Base-by-base conservation (phyloP, 2,888 invertebrate species). In the Ophion ventricosus region DNA sequence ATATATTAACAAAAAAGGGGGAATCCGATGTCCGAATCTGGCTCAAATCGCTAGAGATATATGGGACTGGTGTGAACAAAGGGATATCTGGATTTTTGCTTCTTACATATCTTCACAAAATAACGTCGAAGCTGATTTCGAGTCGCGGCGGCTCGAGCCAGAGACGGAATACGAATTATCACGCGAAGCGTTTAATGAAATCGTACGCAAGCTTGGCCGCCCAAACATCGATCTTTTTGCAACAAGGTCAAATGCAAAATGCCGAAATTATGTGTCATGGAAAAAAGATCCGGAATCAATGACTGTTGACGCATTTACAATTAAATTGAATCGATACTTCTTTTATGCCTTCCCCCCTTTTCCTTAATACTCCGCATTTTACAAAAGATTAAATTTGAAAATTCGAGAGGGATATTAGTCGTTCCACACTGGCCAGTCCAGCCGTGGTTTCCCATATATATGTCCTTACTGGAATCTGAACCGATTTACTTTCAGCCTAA, bases 31-130 rank as follows among this genome's bases (percentile, higher is more conserved):
- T 29, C 29, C 29, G 29, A 29, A 29, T 5, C 29, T 29, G 5
- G 3, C 29, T 4, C 3, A 29, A 49, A 61, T 74, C 10, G 25
- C 73, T 1, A 74, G 63, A 25, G 23, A 74, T 1, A 63, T 74
- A 20, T 74, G 73, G 61, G 10, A 74, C 17, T 74, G 73, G 73
- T 74, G 73, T 11, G 73, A 74, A 20, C 10, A 26, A 0, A 23
- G n/a, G 7, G 7, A n/a, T n/a, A n/a, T n/a, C n/a, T n/a, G n/a
- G n/a, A 43, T 61, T n/a, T n/a, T n/a, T n/a, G n/a, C n/a, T 29
- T 29, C 29, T 4, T 29, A 29, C 5, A 29, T 5, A 29, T 29
- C 29, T 29, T 29, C 29, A 1, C 2, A 29, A 5, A 5, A 29
- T 29, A 29, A 1, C 29, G 29, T 29, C 2, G 29, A 29, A 29